phyloP scores from a whole-genome alignment of 2,888 invertebrate genomes.

The Pyrgus malvae region DNA sequence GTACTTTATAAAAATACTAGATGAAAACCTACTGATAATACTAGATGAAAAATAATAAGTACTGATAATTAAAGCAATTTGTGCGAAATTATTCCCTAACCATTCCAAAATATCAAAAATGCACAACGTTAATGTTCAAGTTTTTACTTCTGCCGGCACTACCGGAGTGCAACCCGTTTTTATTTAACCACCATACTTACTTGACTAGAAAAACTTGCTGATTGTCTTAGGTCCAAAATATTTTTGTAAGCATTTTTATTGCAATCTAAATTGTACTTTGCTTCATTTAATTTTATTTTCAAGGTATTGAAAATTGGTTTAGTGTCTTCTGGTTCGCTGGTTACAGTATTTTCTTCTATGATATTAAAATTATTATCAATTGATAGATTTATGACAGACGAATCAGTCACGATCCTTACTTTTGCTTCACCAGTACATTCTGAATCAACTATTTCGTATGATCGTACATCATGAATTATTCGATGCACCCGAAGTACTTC shows the following conservation, averaged over 20 bases:
- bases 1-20: too few relatives aligned
- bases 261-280: conserved; percentile 51
- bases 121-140: too few relatives aligned
- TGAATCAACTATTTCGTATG: conserved; percentile 51
- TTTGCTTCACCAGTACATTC: conserved; percentile 49
- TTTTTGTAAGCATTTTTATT: conserved; percentile 53
- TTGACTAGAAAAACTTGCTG: neutral
- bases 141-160: too few relatives aligned
- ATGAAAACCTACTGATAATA: too few relatives aligned
- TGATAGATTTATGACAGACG: neutral
- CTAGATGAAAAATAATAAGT: too few relatives aligned
- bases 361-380: conserved; percentile 58
- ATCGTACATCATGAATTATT: conserved; percentile 48
- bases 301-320: conserved; percentile 36
- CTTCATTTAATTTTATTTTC: conserved; percentile 57
- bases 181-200: neutral
- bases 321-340: neutral
- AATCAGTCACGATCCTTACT: conserved; percentile 49
- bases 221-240: conserved; percentile 31
- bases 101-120: too few relatives aligned
- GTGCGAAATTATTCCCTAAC: too few relatives aligned
- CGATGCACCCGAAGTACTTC: conserved; percentile 41
- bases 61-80: too few relatives aligned
- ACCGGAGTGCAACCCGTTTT: too few relatives aligned
- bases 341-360: conserved; percentile 36